Evolutionary conservation across 2,113 vertebrate species (phyloP).

Genomic region (Ceyx melanurus): DNA sequence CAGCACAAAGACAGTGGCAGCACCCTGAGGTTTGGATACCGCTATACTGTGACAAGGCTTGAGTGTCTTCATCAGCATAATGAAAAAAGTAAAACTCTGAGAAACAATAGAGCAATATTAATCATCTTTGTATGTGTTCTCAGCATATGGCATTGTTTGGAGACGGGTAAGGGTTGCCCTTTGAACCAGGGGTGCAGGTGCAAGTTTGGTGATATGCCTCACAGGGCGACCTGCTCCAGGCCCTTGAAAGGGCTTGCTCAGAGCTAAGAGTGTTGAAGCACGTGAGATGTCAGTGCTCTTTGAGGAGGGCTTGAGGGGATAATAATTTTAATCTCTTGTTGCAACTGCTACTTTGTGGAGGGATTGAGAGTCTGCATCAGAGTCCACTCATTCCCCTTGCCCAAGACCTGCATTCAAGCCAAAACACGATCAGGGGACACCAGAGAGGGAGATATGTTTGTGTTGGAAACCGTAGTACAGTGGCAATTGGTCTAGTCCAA

Average conservation of each 20-base stretch:
- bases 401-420: not conserved
- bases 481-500: not conserved
- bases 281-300: not conserved
- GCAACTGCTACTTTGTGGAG: not conserved
- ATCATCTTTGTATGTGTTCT: not conserved
- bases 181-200: not conserved
- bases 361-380: not conserved
- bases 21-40: not conserved
- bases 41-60: not conserved
- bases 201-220: not conserved
- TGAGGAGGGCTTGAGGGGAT: not conserved
- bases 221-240: not conserved
- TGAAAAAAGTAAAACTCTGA: not conserved
- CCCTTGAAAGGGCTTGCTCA: not conserved
- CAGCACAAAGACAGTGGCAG: not conserved
- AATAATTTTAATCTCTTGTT: not conserved
- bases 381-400: not conserved
- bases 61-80: not conserved
- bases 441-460: not conserved
- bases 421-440: not conserved
- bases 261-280: not conserved
- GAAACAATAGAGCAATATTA: not conserved
- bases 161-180: not conserved
- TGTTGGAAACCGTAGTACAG: not conserved
- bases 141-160: not conserved